These are phyloP conservation scores for Peromyscus maniculatus DNA, from an alignment of 2,113 vertebrate genomes.

Conservation along the genomic window DNA sequence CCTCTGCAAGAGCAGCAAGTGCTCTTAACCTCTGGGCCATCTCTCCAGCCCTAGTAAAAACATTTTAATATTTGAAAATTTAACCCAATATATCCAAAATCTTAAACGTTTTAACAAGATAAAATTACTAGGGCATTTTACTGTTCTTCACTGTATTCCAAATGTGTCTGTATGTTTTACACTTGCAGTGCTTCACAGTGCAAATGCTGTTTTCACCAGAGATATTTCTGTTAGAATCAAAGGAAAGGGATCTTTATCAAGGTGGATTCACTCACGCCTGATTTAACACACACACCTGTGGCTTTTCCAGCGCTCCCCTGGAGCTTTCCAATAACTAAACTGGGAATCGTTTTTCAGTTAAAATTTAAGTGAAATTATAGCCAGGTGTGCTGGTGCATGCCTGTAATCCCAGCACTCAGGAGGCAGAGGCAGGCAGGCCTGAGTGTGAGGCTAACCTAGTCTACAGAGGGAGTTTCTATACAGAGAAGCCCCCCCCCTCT, in stretches of 20 bases:
- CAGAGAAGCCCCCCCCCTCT: background rate
- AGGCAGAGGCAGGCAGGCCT: background rate
- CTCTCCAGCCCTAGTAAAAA: background rate
- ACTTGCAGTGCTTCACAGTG: background rate
- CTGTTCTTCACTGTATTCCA: background rate
- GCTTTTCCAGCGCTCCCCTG: background rate
- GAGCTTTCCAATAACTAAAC: constrained; percentile 24
- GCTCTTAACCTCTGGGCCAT: background rate
- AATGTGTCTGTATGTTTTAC: background rate
- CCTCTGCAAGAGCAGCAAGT: background rate
- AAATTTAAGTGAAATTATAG: constrained; percentile 41
- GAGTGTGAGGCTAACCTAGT: background rate
- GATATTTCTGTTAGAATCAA: background rate
- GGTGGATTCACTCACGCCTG: background rate
- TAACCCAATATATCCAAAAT: background rate
- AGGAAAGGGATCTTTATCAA: background rate
- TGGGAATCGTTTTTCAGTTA: background rate
- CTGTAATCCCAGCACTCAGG: background rate
- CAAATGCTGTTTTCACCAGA: background rate
- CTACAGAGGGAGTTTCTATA: background rate
- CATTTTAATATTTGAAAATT: constrained; percentile 38
- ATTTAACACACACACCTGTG: background rate
- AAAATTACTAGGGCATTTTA: background rate
- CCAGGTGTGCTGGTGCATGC: background rate
- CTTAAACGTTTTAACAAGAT: constrained; percentile 12